phyloP scores from a whole-genome alignment of 2,113 vertebrate genomes.

The Corythoichthys haematopterus region DNA sequence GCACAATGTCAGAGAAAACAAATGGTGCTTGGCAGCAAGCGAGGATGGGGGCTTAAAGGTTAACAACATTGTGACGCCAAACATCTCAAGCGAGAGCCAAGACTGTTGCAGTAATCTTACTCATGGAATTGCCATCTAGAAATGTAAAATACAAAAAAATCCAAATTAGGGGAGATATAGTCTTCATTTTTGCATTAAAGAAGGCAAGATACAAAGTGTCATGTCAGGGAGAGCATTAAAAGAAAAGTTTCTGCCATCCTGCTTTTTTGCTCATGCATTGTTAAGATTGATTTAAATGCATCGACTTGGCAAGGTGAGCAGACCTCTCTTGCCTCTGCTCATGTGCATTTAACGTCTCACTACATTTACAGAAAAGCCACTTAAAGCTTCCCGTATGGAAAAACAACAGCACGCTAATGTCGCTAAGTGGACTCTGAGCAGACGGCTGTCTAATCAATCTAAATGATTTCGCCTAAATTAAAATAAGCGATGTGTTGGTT shows the following conservation, averaged over 20 bases:
- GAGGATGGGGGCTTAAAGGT: conserved; percentile 38
- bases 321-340: conserved; percentile 6
- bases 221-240: conserved; percentile 2
- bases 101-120: conserved; percentile 25
- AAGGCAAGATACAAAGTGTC: conserved; percentile 6
- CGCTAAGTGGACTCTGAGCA: neutral
- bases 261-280: conserved; percentile 20
- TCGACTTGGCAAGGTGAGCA: conserved; percentile 20
- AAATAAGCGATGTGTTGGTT: neutral
- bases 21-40: conserved; percentile 9
- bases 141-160: too few relatives aligned
- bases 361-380: conserved; percentile 5
- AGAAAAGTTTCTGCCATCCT: neutral
- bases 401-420: neutral
- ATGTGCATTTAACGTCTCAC: neutral
- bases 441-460: neutral
- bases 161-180: too few relatives aligned
- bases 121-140: conserved; percentile 14
- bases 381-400: neutral
- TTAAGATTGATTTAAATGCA: conserved; percentile 35
- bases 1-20: conserved; percentile 15
- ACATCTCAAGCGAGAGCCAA: conserved; percentile 37
- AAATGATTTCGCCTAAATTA: neutral
- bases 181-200: too few relatives aligned
- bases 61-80: conserved; percentile 37